A percentile compares a stretch with the other conserved stretches of the same genome.
Evolutionary conservation across 1,140 invertebrate genomes (phyloP).

Genomic region (Drosophila baimaii): DNA sequence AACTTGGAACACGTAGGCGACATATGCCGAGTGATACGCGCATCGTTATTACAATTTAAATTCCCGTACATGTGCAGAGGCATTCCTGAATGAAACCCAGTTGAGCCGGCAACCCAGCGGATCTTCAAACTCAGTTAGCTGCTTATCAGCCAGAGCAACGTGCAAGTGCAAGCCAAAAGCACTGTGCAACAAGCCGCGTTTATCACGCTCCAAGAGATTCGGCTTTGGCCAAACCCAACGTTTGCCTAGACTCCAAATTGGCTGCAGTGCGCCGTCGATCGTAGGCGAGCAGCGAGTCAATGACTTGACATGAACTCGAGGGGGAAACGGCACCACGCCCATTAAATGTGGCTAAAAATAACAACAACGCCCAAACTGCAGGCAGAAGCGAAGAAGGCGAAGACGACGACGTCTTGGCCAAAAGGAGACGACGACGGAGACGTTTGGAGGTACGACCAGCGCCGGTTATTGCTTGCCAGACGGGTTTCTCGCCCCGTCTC

Average conservation of each 20-base stretch:
- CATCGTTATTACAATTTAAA: not conserved
- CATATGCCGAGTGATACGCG: conserved; percentile 7
- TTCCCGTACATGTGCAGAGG: not conserved
- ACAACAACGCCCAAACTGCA: conserved; percentile 43
- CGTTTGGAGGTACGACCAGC: conserved; percentile 3
- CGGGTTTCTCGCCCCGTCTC: conserved; percentile 35
- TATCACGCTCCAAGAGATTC: conserved; percentile 37
- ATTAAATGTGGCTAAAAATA: conserved; percentile 66
- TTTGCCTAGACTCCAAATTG: conserved; percentile 6
- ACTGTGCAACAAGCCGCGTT: conserved; percentile 13
- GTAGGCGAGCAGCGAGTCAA: conserved; percentile 58
- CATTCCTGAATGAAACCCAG: conserved; percentile 29
- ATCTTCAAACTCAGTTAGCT: conserved; percentile 16
- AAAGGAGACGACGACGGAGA: not conserved
- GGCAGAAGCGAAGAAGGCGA: conserved; percentile 16
- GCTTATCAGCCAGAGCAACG: conserved; percentile 11
- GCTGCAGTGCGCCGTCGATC: conserved; percentile 8
- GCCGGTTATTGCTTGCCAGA: conserved; percentile 18
- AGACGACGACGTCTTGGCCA: conserved; percentile 22
- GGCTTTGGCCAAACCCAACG: conserved; percentile 15
- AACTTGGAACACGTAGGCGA: conserved; percentile 50
- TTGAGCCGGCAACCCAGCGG: not conserved
- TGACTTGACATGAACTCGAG: conserved; percentile 74
- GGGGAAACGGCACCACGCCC: conserved; percentile 49
- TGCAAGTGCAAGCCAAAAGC: not conserved